Conservation (phyloP, 2,888 invertebrate species). For the Colostygia pectinataria region DNA sequence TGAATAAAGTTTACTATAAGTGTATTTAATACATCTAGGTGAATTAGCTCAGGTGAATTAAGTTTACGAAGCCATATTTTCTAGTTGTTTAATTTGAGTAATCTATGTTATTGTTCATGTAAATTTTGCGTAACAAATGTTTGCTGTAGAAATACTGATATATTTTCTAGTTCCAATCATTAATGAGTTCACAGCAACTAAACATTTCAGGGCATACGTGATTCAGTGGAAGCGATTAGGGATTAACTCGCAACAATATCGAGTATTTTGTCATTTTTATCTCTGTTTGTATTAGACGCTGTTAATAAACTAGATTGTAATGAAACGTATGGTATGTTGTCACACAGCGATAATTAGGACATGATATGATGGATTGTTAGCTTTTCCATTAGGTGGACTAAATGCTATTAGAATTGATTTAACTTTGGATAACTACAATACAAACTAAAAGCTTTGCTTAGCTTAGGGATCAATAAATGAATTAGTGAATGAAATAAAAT, state of each 20-base stretch:
- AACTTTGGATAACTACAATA: neutral
- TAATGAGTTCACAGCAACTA: neutral
- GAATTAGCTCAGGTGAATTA: no score
- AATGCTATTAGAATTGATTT: slow-evolving; percentile 18
- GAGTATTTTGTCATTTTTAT: slow-evolving; percentile 63
- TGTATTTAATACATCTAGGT: no score
- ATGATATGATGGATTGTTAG: slow-evolving; percentile 46
- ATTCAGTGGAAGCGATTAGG: slow-evolving; percentile 22
- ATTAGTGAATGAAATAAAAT: no score
- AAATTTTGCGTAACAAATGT: no score
- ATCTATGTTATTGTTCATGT: no score
- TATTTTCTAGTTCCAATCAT: no score
- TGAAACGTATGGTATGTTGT: slow-evolving; percentile 55
- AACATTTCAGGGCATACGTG: neutral
- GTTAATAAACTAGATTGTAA: slow-evolving; percentile 57
- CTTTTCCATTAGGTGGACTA: slow-evolving; percentile 24
- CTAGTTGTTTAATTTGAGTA: no score
- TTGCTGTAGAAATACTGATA: no score
- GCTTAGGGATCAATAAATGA: no score
- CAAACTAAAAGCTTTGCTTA: no score
- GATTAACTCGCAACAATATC: slow-evolving; percentile 39
- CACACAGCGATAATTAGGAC: slow-evolving; percentile 47
- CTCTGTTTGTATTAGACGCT: slow-evolving; percentile 58
- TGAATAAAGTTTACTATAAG: no score
- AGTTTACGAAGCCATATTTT: no score